phyloP scores from a whole-genome alignment of 2,797 vertebrate genomes.

The Ceryle rudis region DNA sequence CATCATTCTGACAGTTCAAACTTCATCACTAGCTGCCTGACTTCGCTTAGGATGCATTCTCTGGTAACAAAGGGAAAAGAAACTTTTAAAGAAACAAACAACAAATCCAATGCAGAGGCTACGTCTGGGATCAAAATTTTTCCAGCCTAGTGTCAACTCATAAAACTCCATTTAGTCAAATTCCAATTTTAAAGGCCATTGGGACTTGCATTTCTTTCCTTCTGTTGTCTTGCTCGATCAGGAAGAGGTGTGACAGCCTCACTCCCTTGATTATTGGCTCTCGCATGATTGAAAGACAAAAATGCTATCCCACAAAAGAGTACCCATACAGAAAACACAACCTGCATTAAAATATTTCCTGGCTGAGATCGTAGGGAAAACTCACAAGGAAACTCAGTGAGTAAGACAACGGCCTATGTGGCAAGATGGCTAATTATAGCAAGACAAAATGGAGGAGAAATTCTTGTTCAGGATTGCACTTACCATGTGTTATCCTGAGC shows the following conservation, averaged over 20 bases:
- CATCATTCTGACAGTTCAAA: not conserved
- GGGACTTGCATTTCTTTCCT: not conserved
- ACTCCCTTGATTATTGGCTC: not conserved
- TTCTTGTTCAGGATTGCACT: not conserved
- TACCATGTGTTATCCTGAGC: not conserved
- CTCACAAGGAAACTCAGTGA: not conserved
- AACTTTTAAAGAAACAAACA: not conserved
- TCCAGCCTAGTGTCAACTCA: not conserved
- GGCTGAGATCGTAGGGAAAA: not conserved
- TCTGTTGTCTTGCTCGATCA: not conserved
- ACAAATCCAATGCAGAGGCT: not conserved
- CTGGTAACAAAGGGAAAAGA: not conserved
- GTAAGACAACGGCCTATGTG: not conserved
- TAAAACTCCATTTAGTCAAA: not conserved
- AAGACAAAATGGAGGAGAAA: slow-evolving; percentile 50
- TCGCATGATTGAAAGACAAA: not conserved
- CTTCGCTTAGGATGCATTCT: not conserved
- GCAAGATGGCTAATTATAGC: not conserved
- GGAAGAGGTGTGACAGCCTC: not conserved
- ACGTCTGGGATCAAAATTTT: not conserved
- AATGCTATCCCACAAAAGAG: not conserved
- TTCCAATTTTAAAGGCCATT: not conserved
- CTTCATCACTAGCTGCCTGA: not conserved
- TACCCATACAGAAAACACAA: not conserved
- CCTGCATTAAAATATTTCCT: not conserved